Evolutionary conservation across 2,888 invertebrate species (phyloP), one percentile per base, ranked within the genome.

Genomic region (Scaptodrosophila latifasciaeformis): DNA sequence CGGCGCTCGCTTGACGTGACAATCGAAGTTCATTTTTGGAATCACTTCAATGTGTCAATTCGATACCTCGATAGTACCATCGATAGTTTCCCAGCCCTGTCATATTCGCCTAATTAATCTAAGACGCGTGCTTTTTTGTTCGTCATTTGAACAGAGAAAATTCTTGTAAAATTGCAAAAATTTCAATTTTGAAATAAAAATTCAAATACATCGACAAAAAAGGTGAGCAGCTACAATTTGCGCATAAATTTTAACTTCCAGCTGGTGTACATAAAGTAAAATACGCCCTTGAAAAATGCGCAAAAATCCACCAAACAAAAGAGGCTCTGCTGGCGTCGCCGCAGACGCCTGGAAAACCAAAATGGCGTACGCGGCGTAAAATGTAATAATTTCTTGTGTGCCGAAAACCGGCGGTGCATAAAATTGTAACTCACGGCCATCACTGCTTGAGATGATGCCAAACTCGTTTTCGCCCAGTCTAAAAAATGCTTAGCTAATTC

Each of bases 301-400:
- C 19, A 7, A 24, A 24, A 24, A 24, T 18, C n/a, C n/a, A n/a
- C n/a, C n/a, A 24, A 17, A 21, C 21, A n/a, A 17, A 24, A 3
- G 24, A 24, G 24, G 40, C 40, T 19, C 15, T 7, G 31, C 19
- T 17, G 24, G 18, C 39, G 39, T 17, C 39, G 18, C 34, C 19
- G 17, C 39, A 12, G 44, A 37, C 47, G 35, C 50, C 48, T 31
- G 19, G 18, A 75, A 79, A 76, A 65, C 39, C 80, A 76, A 76
- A 74, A 76, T 76, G 76, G 76, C 76, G 78, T 60, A 65, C 58
- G 46, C 59, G 42, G n/a, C 54, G 53, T 57, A 44, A 57, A 63
- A 27, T 5, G 9, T 6, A 27, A 27, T 9, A 27, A 27, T 27
- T 27, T 27, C 9, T 27, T 27, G 9, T 27, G 4, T 27, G 27